Conservation (phyloP, 2,797 vertebrate genomes). For the Enteromius afrohamiltoni region DNA sequence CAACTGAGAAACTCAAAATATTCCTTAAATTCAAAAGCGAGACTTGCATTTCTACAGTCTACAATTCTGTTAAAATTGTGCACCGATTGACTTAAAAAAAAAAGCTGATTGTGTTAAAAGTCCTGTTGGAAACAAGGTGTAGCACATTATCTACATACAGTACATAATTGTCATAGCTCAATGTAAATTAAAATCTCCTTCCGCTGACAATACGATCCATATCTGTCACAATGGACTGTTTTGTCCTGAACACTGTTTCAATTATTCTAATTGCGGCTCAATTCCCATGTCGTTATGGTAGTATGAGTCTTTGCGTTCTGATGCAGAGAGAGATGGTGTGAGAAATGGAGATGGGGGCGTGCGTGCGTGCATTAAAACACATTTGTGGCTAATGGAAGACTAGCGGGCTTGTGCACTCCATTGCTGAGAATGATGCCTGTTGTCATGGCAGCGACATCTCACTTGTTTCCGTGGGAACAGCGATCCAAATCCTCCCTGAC, state of each 20-base stretch:
- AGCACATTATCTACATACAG: conserved; percentile 39
- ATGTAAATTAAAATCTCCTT: conserved; percentile 54
- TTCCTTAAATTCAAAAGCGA: not conserved
- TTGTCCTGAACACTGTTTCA: conserved; percentile 52
- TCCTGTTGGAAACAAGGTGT: conserved; percentile 18
- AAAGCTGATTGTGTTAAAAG: too few relatives aligned
- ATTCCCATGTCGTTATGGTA: conserved; percentile 56
- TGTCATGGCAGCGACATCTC: conserved; percentile 81
- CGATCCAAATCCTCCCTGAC: conserved; percentile 59
- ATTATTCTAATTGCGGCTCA: conserved; percentile 56
- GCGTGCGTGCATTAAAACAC: conserved; percentile 45
- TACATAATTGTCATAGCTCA: conserved; percentile 25
- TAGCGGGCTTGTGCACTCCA: conserved; percentile 57
- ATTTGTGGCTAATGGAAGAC: conserved; percentile 55
- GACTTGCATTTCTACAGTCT: not conserved
- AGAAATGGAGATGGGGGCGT: conserved; percentile 39
- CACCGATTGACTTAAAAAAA: too few relatives aligned
- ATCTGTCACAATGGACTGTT: conserved; percentile 52
- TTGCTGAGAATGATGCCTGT: conserved; percentile 76
- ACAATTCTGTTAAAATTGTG: too few relatives aligned
- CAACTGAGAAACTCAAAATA: not conserved
- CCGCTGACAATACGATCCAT: conserved; percentile 55
- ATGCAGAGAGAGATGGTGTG: conserved; percentile 55
- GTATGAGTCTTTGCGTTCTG: conserved; percentile 57
- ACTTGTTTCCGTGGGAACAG: conserved; percentile 80